Evolutionary conservation across 2,113 vertebrate genomes (phyloP), one percentile per base, ranked within the genome.

Genomic region (Dipodomys stephensi): DNA sequence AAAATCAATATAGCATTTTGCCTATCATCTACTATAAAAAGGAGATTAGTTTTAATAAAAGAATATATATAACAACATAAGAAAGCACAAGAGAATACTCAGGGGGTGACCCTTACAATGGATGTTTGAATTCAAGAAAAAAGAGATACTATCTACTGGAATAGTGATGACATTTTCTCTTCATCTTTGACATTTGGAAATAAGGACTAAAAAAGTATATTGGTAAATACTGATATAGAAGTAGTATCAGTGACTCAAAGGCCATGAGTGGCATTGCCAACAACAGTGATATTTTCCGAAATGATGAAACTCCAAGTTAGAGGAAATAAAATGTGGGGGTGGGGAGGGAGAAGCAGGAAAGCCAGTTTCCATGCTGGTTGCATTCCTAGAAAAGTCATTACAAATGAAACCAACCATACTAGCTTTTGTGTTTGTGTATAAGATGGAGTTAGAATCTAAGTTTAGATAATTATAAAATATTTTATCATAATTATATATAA

Each of bases 21-120:
- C 49, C 39, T 94, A 28, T 67, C 64, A 84, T 39, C 6, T 83
- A 67, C 35, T 62, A 20, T 72, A 80, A 68, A 94, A 83, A 91
- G 44, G 65, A 90, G 91, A 86, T 60, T 27, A 88, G 67, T 92
- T 88, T 93, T 80, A 89, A 79, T 92, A 62, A 86, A 95, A 86
- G 91, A 78, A 91, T 71, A 39, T 20, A 1, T 53, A 65, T 88
- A 81, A 35, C 39, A 69, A 53, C 9, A 13, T 0, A 5, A 90
- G 77, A 81, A 92, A 94, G 39, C 49, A 53, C 12, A 46, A 79
- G 9, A 72, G 62, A 71, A 35, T 44, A 85, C 49, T 82, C 19
- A 20, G 46, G 60, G 28, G 19, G 22, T 93, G 92, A 82, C 4
- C 9, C 53, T 92, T 85, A 74, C 7, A 44, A 30, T 60, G 15